Base-by-base conservation (phyloP, 2,113 vertebrate species). In the Neolamprologus tretocephalus region DNA sequence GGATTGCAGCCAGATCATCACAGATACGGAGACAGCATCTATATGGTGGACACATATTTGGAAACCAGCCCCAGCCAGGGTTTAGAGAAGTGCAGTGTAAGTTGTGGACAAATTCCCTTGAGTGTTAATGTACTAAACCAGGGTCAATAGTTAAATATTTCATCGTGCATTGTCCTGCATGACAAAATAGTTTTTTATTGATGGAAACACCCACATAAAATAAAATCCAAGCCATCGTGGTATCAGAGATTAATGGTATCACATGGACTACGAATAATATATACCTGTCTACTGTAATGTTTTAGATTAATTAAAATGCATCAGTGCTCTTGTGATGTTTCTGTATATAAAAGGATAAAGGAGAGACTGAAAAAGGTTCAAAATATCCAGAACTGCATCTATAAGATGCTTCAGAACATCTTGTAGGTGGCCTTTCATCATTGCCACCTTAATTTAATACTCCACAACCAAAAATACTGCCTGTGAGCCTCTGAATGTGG, bases 41-140 rank as follows among this genome's bases (percentile, higher is more conserved):
- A 51, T 86, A 88, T 88, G 55, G 87, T 28, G 79, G 80, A 81
- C 78, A 80, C 57, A 86, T 68, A 88, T 61, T 89, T 89, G 47
- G 66, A 86, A 85, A 83, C 28, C 49, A 85, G 57, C 82, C 40
- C 5, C 6, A 5, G 4, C 66, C 37, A 49, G 54, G 49, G 61
- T 84, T 73, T 89, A 14, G 40, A 87, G 40, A 81, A 86, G 33
- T 81, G 58, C 71, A 83, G 5, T 88, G 21, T 42, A 87, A 89
- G 80, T 58, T 81, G 37, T 92, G 61, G 40, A 85, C 17, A 83
- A 81, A 87, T 88, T 82, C 79, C 82, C 80, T 19, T 26, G 54
- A 86, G 88, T 83, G 21, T 86, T 57, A 80, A 73, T 90, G 75
- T 86, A 86, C 84, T 81, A 73, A 90, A 49, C 71, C 73, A 89